Evolutionary conservation across 2,797 vertebrate species (phyloP).

Genomic region (Lepilemur ruficaudatus): DNA sequence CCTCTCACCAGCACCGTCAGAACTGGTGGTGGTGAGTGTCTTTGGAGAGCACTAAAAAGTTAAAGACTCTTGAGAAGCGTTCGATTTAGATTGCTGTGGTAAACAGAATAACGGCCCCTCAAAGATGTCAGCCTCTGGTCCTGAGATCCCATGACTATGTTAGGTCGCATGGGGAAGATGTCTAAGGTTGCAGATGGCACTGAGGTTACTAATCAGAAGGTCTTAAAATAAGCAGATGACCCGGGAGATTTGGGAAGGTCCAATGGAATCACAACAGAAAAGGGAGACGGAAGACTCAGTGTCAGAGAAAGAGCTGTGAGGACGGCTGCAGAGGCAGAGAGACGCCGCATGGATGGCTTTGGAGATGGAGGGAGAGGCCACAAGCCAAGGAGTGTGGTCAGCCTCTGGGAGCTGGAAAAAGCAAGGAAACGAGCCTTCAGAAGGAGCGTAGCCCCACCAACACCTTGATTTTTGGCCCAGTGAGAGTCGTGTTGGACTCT

Average conservation of each 20-base stretch:
- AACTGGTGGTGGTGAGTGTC: neutral
- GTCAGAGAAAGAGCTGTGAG: neutral
- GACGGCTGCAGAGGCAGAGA: neutral
- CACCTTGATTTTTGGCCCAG: neutral
- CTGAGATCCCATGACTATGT: too few species aligned
- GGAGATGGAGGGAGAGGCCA: neutral
- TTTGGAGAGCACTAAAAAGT: neutral
- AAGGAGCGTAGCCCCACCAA: neutral
- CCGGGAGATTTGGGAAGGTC: neutral
- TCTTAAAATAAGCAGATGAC: neutral
- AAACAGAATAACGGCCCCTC: neutral
- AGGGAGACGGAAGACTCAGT: neutral
- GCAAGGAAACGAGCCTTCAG: neutral
- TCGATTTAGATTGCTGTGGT: neutral
- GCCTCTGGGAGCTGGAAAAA: neutral
- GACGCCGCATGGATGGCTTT: too few species aligned
- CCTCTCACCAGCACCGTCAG: neutral
- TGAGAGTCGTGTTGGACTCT: neutral
- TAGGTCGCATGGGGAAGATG: neutral
- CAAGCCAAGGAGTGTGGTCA: rapidly evolving
- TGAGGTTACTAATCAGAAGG: neutral
- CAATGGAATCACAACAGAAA: neutral
- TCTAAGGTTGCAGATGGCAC: neutral
- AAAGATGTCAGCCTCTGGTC: neutral
- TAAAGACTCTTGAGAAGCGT: neutral